phyloP scores from a whole-genome alignment of 2,888 invertebrate species.

The Crioceris asparagi region DNA sequence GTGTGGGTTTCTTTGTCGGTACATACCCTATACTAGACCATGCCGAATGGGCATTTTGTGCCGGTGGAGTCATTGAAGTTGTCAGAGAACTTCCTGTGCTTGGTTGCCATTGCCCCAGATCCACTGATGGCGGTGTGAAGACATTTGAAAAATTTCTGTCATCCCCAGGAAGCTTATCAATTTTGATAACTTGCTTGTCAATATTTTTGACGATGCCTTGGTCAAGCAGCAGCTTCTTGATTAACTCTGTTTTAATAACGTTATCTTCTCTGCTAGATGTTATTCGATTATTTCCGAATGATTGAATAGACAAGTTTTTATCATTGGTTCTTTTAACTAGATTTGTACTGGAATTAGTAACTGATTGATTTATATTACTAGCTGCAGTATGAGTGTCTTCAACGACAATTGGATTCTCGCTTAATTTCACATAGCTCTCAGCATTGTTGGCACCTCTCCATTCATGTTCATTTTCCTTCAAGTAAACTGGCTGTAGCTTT shows the following conservation, averaged over 20 bases:
- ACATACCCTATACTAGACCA: background rate
- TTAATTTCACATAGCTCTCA: slow-evolving; percentile 23
- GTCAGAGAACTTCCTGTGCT: slow-evolving; percentile 21
- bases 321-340: slow-evolving; percentile 24
- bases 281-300: slow-evolving; percentile 6
- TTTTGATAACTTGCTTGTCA: slow-evolving; percentile 10
- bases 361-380: slow-evolving; percentile 28
- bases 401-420: slow-evolving; percentile 36
- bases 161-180: slow-evolving; percentile 13
- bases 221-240: slow-evolving; percentile 29
- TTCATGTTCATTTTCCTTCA: slow-evolving; percentile 2
- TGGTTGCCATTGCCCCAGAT: slow-evolving; percentile 17
- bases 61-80: slow-evolving; percentile 21
- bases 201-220: slow-evolving; percentile 16
- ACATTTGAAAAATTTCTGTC: slow-evolving; percentile 5
- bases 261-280: slow-evolving; percentile 5
- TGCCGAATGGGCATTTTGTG: slow-evolving; percentile 15
- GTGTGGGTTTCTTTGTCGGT: slow-evolving; percentile 26
- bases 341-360: slow-evolving; percentile 13
- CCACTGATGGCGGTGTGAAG: slow-evolving; percentile 25
- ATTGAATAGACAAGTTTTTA: slow-evolving; percentile 13
- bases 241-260: slow-evolving; percentile 32
- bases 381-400: slow-evolving; percentile 46
- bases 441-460: slow-evolving; percentile 1
- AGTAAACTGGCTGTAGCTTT: background rate